A percentile compares a stretch with the other conserved stretches of the same genome.
These are phyloP conservation scores for Malachius bipustulatus DNA, from an alignment of 2,888 invertebrate species.

Conservation along the genomic window DNA sequence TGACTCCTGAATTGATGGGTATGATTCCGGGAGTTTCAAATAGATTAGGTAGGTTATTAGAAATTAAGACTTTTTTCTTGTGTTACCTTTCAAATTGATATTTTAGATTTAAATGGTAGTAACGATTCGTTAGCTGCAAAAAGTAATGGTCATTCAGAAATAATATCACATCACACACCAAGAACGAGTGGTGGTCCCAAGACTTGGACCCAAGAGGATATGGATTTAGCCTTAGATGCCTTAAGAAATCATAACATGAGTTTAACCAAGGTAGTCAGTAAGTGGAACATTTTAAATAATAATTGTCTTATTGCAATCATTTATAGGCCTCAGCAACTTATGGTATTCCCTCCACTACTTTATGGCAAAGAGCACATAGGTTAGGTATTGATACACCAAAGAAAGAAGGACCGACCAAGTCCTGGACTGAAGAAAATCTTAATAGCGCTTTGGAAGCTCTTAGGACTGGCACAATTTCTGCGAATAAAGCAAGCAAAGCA, in stretches of 20 bases:
- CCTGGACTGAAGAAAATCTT: slow-evolving; percentile 78
- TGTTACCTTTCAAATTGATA: slow-evolving; percentile 1
- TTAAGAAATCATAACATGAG: slow-evolving; percentile 80
- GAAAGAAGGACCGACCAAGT: slow-evolving; percentile 76
- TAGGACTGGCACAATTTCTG: slow-evolving; percentile 74
- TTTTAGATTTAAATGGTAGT: slow-evolving; percentile 24
- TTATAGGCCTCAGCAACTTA: slow-evolving; percentile 63
- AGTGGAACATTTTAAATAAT: neutral
- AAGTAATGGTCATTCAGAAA: slow-evolving; percentile 31
- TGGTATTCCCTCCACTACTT: slow-evolving; percentile 81
- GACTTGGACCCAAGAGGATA: slow-evolving; percentile 81
- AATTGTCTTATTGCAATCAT: slow-evolving; percentile 2
- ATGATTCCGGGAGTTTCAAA: slow-evolving; percentile 41
- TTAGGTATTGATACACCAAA: slow-evolving; percentile 85
- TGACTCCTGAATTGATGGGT: slow-evolving; percentile 48
- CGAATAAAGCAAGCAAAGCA: slow-evolving; percentile 84
- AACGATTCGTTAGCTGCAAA: slow-evolving; percentile 26
- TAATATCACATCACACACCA: slow-evolving; percentile 31
- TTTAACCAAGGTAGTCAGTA: slow-evolving; percentile 59
- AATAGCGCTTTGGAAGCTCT: slow-evolving; percentile 72
- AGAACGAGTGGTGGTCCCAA: slow-evolving; percentile 50
- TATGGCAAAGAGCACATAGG: slow-evolving; percentile 84
- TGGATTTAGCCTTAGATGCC: slow-evolving; percentile 80
- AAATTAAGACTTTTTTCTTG: no score
- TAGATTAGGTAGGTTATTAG: slow-evolving; percentile 26